Base-by-base conservation (phyloP, 2,888 invertebrate species). In the Oligia fasciuncula region DNA sequence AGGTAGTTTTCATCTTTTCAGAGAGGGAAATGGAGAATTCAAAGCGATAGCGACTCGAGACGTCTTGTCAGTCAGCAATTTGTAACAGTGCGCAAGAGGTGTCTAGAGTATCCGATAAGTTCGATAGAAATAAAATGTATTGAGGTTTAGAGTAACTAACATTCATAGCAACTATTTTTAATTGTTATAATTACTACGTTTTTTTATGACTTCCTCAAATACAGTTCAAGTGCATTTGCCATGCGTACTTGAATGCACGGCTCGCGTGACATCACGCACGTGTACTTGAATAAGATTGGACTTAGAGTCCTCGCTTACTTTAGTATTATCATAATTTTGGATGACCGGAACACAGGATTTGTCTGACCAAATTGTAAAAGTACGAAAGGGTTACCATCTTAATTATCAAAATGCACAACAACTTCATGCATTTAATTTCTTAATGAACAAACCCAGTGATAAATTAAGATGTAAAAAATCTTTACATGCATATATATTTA, bases 61-160 rank as follows among this genome's bases (percentile, higher is more conserved):
- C 72, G 68, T 75, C 68, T 84, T 79, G 72, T 73, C 75, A 75
- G 84, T 70, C 62, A 57, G 74, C 17, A 46, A 71, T 57, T 35
- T 54, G 63, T 60, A 46, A 79, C 40, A 83, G 60, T 35, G 23
- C 54, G 40, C 51, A 72, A 84, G 46, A 49, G 40, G 40, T 75
- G 60, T 43, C n/a, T 69, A 17, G 9, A 60, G 40, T 43, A 29
- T 60, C n/a, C 60, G 35, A 57, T 76, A 60, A 35, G 51, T 69
- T 14, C 19, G 8, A 69, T 69, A 23, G 29, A 14, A 19, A 51
- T 4, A 35, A 29, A 51, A 35, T 14, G 1, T 35, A 49, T 49
- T 69, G 29, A 49, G 13, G 2, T 19, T 29, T 68, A 29, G 1
- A 23, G 4, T n/a, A n/a, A 1, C 0, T 40, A 40, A 23, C 43